These are phyloP conservation scores for Sylvia atricapilla DNA, from an alignment of 2,113 vertebrate genomes.

Conservation along the genomic window DNA sequence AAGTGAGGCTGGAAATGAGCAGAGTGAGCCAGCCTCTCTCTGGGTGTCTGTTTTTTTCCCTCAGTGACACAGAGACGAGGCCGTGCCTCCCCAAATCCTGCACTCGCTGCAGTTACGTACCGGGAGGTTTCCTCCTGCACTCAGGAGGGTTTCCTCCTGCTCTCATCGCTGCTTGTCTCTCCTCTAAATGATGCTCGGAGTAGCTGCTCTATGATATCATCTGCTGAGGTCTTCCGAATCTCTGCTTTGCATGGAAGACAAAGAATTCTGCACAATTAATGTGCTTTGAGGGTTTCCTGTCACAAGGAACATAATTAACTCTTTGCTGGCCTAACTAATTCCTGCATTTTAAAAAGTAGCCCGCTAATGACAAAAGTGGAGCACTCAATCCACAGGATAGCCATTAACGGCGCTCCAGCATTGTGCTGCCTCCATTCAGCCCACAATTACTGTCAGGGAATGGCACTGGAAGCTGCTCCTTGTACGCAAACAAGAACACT, in stretches of 20 bases:
- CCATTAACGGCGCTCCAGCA: constrained; percentile 63
- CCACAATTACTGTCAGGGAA: constrained; percentile 77
- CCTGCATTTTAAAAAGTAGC: constrained; percentile 73
- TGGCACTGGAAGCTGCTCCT: constrained; percentile 70
- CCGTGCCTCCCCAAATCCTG: neutral
- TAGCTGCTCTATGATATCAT: constrained; percentile 56
- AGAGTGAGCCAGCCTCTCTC: neutral
- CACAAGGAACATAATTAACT: constrained; percentile 73
- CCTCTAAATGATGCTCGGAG: neutral
- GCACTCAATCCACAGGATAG: constrained; percentile 74
- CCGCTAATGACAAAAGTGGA: constrained; percentile 71
- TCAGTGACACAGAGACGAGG: neutral
- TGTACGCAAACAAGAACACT: constrained; percentile 73
- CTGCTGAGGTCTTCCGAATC: constrained; percentile 51
- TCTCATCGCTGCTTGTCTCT: neutral
- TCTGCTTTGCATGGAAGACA: constrained; percentile 72
- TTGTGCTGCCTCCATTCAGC: constrained; percentile 58
- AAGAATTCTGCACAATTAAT: constrained; percentile 72
- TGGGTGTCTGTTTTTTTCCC: neutral
- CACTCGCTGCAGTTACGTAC: neutral
- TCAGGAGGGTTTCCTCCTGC: neutral
- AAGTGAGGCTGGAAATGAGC: neutral
- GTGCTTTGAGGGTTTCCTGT: constrained; percentile 72
- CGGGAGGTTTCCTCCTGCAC: neutral
- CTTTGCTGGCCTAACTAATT: constrained; percentile 75